Conservation (phyloP, 2,888 invertebrate genomes). For the Campoplex nolae region DNA sequence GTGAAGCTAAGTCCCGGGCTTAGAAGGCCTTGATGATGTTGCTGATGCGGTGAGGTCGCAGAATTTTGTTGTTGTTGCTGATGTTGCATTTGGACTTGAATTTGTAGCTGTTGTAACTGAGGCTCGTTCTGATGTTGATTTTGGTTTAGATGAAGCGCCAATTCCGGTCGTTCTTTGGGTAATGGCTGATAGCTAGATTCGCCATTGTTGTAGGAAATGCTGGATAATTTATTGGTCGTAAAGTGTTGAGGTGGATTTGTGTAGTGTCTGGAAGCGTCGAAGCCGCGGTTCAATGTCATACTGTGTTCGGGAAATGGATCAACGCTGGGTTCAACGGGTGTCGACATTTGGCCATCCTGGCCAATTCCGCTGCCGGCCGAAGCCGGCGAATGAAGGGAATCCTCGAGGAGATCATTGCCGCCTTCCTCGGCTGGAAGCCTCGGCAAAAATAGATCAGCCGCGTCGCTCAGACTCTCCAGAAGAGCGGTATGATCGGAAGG, state of each 20-base stretch:
- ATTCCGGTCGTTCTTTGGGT: slow-evolving; percentile 87
- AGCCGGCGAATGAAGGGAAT: slow-evolving; percentile 90
- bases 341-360: slow-evolving; percentile 86
- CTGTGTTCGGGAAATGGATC: slow-evolving; percentile 92
- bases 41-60: slow-evolving; percentile 79
- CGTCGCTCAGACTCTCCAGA: slow-evolving; percentile 91
- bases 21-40: slow-evolving; percentile 83
- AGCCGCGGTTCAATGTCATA: slow-evolving; percentile 82
- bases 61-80: slow-evolving; percentile 85
- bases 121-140: slow-evolving; percentile 86
- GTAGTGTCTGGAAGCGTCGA: slow-evolving; percentile 79
- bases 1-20: slow-evolving; percentile 88
- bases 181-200: slow-evolving; percentile 87
- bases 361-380: slow-evolving; percentile 81
- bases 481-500: slow-evolving; percentile 90
- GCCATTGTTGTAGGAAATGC: slow-evolving; percentile 76
- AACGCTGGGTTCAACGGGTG: slow-evolving; percentile 88
- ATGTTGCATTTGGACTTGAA: slow-evolving; percentile 90
- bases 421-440: slow-evolving; percentile 88
- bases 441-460: slow-evolving; percentile 92
- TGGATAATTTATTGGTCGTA: slow-evolving; percentile 76
- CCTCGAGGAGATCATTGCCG: slow-evolving; percentile 88
- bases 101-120: slow-evolving; percentile 88
- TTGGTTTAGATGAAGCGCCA: slow-evolving; percentile 87
- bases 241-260: slow-evolving; percentile 80